Conservation (phyloP, 2,113 vertebrate genomes). For the Sapajus apella region DNA sequence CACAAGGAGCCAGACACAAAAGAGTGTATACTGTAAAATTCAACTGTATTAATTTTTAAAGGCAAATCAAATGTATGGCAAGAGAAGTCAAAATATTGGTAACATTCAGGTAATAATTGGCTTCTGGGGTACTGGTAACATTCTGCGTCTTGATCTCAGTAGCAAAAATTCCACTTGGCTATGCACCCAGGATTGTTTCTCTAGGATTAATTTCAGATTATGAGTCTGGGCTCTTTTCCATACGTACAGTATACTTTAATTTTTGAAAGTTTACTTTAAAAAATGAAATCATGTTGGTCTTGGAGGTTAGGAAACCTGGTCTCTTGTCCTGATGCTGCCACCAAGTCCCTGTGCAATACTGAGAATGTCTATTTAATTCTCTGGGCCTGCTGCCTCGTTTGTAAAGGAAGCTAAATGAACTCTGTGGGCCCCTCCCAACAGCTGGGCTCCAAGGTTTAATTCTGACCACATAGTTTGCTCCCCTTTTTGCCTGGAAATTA, state of each 20-base stretch:
- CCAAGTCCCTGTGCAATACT: neutral
- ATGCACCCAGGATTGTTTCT: neutral
- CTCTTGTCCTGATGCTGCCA: neutral
- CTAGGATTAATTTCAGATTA: no score
- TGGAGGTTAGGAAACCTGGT: neutral
- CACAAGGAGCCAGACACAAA: neutral
- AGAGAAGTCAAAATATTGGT: neutral
- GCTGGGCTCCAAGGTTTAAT: neutral
- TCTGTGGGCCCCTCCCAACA: neutral
- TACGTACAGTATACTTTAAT: neutral
- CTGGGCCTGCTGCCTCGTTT: neutral
- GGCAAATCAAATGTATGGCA: neutral
- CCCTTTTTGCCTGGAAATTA: neutral
- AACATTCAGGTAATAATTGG: neutral
- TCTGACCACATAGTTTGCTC: neutral
- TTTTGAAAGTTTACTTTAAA: constrained; percentile 35
- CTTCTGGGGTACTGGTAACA: neutral
- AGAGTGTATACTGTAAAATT: neutral
- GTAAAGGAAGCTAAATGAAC: neutral
- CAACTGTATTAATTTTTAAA: neutral
- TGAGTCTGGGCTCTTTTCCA: neutral
- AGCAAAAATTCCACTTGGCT: neutral
- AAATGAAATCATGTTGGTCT: neutral
- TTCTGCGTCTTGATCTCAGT: neutral
- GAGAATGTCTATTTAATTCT: neutral